phyloP scores from a whole-genome alignment of 2,797 vertebrate species.

The Gambelia wislizenii region DNA sequence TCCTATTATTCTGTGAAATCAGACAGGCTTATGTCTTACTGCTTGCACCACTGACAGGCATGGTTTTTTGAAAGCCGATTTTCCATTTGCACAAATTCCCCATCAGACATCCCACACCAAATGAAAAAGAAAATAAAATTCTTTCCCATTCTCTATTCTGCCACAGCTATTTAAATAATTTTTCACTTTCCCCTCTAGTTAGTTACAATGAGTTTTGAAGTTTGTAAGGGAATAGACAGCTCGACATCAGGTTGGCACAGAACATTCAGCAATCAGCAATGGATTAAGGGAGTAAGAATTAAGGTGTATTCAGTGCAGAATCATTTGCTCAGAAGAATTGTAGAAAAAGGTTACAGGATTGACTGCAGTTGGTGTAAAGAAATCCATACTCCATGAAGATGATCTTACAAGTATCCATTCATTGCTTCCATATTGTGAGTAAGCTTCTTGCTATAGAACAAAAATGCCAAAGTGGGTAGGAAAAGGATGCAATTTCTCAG shows the following conservation, averaged over 20 bases:
- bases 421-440: conserved; percentile 13
- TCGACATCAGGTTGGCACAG: background rate
- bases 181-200: background rate
- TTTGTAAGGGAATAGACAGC: conserved; percentile 35
- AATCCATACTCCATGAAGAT: background rate
- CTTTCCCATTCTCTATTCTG: background rate
- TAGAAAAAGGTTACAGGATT: background rate
- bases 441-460: background rate
- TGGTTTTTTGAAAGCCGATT: too few relatives aligned
- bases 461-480: background rate
- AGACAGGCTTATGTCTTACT: too few relatives aligned
- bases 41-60: too few relatives aligned
- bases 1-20: too few relatives aligned
- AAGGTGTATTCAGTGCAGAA: conserved; percentile 20
- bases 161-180: background rate
- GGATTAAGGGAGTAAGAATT: conserved; percentile 31
- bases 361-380: conserved; percentile 9
- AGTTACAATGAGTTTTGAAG: conserved; percentile 27
- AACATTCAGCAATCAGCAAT: conserved; percentile 41
- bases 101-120: too few relatives aligned
- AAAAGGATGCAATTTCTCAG: background rate
- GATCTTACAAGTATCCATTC: background rate
- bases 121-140: too few relatives aligned
- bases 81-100: too few relatives aligned
- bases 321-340: conserved; percentile 14